Evolutionary conservation across 2,113 vertebrate species (phyloP).

Genomic region (Eidolon helvum): DNA sequence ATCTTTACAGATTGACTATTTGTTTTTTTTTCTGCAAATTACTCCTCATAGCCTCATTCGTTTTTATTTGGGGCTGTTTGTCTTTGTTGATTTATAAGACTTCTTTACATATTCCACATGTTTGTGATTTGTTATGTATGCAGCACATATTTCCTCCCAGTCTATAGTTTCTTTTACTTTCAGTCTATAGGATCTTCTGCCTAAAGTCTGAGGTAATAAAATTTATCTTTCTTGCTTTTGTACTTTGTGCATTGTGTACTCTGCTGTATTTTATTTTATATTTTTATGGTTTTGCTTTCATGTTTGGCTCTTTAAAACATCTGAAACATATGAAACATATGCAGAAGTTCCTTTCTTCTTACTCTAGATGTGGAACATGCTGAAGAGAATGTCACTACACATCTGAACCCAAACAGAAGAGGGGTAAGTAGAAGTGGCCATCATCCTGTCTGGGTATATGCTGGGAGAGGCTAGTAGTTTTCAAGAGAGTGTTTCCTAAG

Average conservation of each 20-base stretch:
- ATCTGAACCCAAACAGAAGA: background rate
- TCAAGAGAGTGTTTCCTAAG: background rate
- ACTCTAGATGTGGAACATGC: background rate
- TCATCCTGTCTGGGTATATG: too few species aligned
- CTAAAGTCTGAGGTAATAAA: background rate
- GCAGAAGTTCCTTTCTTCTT: background rate
- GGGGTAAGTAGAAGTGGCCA: background rate
- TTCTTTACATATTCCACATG: background rate
- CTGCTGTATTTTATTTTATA: background rate
- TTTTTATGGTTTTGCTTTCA: background rate
- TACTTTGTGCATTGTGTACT: background rate
- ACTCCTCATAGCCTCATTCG: background rate
- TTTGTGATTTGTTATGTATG: background rate
- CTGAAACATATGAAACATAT: background rate
- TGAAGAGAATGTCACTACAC: background rate
- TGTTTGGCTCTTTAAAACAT: background rate
- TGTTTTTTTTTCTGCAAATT: constrained; percentile 19
- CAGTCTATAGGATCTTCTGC: background rate
- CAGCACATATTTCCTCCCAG: background rate
- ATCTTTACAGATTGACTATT: background rate
- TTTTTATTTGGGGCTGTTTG: background rate
- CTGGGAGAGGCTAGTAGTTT: background rate
- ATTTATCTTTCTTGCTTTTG: background rate
- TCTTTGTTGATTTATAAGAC: background rate
- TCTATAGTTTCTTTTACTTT: background rate